These are phyloP conservation scores for Uloborus diversus DNA, from an alignment of 1,140 invertebrate species.

Conservation along the genomic window DNA sequence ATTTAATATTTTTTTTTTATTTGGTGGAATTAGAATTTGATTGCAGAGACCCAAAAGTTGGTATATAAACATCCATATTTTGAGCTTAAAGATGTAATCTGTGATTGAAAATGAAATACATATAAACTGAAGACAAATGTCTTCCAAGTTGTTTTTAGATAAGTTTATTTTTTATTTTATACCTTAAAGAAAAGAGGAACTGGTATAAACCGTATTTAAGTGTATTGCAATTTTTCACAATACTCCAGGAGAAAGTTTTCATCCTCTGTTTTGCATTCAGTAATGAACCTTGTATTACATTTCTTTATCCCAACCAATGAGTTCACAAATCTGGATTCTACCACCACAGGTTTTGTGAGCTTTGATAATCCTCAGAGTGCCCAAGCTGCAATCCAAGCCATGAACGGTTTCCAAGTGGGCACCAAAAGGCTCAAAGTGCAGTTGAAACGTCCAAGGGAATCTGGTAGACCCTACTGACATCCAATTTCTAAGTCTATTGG, in stretches of 20 bases:
- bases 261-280: background rate
- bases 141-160: no score
- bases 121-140: no score
- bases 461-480: slow-evolving; percentile 91
- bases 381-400: slow-evolving; percentile 96
- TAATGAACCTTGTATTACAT: background rate
- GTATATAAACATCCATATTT: background rate
- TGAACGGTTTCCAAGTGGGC: slow-evolving; percentile 99
- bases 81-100: no score
- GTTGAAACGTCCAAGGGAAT: slow-evolving; percentile 97
- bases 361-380: slow-evolving; percentile 98
- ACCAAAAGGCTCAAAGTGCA: slow-evolving; percentile 99
- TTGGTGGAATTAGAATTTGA: background rate
- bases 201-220: background rate
- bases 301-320: background rate
- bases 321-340: background rate
- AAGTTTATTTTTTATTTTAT: background rate
- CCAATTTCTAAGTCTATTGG: slow-evolving; percentile 8
- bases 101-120: no score
- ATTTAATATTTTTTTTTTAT: background rate
- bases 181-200: background rate
- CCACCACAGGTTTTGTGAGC: slow-evolving; percentile 88
- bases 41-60: background rate
- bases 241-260: background rate
- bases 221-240: background rate